Evolutionary conservation across 2,113 vertebrate genomes (phyloP).

Genomic region (Gymnobelideus leadbeateri): DNA sequence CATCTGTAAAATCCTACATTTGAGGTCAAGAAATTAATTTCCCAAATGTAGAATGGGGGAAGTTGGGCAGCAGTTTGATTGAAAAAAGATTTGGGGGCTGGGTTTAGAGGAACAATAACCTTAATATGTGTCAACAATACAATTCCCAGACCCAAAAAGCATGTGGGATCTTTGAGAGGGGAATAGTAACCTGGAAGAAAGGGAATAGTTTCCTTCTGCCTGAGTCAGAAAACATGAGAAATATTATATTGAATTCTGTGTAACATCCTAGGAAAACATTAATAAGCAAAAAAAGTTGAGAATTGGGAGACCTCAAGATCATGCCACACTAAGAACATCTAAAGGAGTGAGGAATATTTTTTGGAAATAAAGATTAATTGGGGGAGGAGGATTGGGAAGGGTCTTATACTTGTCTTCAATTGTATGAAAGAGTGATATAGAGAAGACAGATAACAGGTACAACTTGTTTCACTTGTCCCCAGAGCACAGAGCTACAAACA

Average conservation of each 20-base stretch:
- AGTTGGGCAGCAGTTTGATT: too few relatives aligned
- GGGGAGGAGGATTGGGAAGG: neutral
- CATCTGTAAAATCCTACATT: too few relatives aligned
- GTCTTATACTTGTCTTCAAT: neutral
- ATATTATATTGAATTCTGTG: neutral
- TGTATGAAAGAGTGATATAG: neutral
- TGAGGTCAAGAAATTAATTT: too few relatives aligned
- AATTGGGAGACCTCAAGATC: neutral
- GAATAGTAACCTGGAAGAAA: neutral
- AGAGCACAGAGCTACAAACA: neutral
- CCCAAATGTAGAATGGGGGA: too few relatives aligned
- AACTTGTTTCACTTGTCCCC: neutral
- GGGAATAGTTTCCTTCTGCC: neutral
- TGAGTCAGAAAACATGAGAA: neutral
- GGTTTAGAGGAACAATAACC: too few relatives aligned
- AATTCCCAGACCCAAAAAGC: neutral
- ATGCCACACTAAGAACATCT: neutral
- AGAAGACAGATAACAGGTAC: neutral
- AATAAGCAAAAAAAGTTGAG: neutral
- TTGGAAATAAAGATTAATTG: neutral
- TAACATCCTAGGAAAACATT: neutral
- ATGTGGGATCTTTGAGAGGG: neutral
- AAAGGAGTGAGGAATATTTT: neutral
- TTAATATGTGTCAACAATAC: neutral
- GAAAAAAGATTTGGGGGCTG: too few relatives aligned